Percentiles rank a stretch among this genome's conserved stretches.
These are phyloP conservation scores for Oreochromis niloticus DNA, from an alignment of 2,113 vertebrate genomes.

Conservation along the genomic window DNA sequence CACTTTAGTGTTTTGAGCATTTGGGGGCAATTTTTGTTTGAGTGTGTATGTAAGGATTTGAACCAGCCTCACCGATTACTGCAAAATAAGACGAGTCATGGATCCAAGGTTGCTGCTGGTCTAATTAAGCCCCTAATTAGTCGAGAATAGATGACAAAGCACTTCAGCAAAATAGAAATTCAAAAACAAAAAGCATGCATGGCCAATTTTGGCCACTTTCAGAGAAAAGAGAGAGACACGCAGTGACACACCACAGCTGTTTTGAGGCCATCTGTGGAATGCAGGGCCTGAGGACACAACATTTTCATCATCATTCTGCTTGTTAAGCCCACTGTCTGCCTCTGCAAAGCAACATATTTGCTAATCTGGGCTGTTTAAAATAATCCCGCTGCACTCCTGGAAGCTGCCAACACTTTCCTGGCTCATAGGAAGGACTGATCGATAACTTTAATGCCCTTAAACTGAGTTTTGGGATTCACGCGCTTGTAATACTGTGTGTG, in stretches of 20 bases:
- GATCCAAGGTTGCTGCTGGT: conserved; percentile 32
- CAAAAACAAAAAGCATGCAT: neutral
- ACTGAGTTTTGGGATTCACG: neutral
- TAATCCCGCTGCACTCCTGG: neutral
- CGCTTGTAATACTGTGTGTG: neutral
- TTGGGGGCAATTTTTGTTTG: neutral
- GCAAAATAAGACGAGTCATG: neutral
- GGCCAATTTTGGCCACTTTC: neutral
- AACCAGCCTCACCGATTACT: neutral
- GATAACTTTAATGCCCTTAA: neutral
- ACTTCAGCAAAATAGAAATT: neutral
- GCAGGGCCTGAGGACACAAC: conserved; percentile 9
- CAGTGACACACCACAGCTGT: conserved; percentile 36
- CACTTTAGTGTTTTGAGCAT: neutral
- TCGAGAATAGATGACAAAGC: conserved; percentile 27
- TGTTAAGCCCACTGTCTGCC: conserved; percentile 2
- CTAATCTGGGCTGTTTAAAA: conserved; percentile 20
- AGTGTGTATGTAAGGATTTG: neutral
- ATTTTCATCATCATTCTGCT: conserved; percentile 14
- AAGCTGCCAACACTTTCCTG: neutral
- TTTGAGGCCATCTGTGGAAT: conserved; percentile 14
- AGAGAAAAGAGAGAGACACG: neutral
- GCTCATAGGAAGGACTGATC: neutral
- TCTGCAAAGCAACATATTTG: neutral
- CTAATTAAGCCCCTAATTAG: conserved; percentile 44